A percentile compares a stretch with the other conserved stretches of the same genome.
Evolutionary conservation across 64 coral and sea anemone species (phyloP).

Genomic region (Hydrozoanthus tunicans): DNA sequence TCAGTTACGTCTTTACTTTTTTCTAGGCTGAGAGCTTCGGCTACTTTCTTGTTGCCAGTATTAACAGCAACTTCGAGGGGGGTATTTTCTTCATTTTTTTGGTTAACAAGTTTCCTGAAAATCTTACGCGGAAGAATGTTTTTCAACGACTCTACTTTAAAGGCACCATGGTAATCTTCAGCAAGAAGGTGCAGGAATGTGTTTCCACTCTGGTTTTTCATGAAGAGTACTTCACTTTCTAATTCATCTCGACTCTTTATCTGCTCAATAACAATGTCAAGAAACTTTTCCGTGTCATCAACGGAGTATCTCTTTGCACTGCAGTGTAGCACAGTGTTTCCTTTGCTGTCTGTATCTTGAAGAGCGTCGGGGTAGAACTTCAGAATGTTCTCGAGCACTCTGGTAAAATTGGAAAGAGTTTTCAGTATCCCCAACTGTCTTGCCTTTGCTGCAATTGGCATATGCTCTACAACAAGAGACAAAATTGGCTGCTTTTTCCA

Average conservation of each 20-base stretch:
- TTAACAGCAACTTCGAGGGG: neutral
- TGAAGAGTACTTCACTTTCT: neutral
- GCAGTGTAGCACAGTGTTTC: neutral
- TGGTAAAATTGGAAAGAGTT: neutral
- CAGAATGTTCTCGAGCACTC: neutral
- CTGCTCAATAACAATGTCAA: neutral
- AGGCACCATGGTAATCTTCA: neutral
- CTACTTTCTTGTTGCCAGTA: neutral
- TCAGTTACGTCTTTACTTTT: neutral
- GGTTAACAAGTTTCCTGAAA: neutral
- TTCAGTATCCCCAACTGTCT: neutral
- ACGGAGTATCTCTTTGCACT: neutral
- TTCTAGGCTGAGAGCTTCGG: constrained; percentile 8
- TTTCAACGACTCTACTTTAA: neutral
- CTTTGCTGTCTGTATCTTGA: neutral
- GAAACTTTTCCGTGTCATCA: constrained; percentile 4
- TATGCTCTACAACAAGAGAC: neutral
- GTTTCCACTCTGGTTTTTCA: neutral
- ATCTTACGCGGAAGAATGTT: neutral
- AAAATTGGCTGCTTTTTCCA: neutral
- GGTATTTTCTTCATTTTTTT: constrained; percentile 5
- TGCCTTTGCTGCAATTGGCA: constrained; percentile 23
- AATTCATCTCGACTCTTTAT: neutral
- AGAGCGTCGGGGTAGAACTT: neutral
- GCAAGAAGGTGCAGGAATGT: constrained; percentile 18